Conservation (phyloP, 2,113 vertebrate species). For the Amazona guildingii region DNA sequence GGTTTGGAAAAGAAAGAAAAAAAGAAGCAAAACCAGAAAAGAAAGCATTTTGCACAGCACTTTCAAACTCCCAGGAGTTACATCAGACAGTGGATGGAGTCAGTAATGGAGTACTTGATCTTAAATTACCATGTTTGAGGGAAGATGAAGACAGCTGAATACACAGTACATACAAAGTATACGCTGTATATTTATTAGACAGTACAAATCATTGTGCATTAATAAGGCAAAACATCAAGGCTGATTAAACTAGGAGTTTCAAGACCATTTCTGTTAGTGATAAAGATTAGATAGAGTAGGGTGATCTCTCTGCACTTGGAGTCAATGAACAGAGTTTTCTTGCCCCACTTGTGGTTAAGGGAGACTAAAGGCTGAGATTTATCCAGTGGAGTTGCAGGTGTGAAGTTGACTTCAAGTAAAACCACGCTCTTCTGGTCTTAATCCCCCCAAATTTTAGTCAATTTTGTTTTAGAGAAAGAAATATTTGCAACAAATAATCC, state of each 20-base stretch:
- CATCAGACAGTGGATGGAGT: slow-evolving; percentile 49
- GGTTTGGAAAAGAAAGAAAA: neutral
- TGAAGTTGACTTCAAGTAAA: slow-evolving; percentile 9
- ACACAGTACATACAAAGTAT: slow-evolving; percentile 77
- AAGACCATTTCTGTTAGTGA: slow-evolving; percentile 75
- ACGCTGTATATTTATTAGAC: slow-evolving; percentile 79
- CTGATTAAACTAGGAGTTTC: slow-evolving; percentile 83
- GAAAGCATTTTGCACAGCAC: slow-evolving; percentile 30
- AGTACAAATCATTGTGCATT: slow-evolving; percentile 89
- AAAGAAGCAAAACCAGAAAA: neutral
- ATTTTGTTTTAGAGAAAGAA: neutral
- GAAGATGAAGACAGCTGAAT: slow-evolving; percentile 70
- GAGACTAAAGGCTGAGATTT: slow-evolving; percentile 43
- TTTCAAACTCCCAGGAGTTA: slow-evolving; percentile 45
- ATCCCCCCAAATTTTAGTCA: neutral
- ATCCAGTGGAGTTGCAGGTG: slow-evolving; percentile 2
- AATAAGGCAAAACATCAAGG: slow-evolving; percentile 96
- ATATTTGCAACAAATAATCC: neutral
- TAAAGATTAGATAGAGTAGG: neutral
- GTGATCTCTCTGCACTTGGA: neutral
- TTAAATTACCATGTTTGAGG: slow-evolving; percentile 46
- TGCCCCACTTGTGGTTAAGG: neutral
- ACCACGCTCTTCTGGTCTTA: slow-evolving; percentile 27
- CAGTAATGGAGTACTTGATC: slow-evolving; percentile 55
- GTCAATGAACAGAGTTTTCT: neutral